Evolutionary conservation across 2,113 vertebrate genomes (phyloP), one percentile per base, ranked within the genome.

Genomic region (Chunga burmeisteri): DNA sequence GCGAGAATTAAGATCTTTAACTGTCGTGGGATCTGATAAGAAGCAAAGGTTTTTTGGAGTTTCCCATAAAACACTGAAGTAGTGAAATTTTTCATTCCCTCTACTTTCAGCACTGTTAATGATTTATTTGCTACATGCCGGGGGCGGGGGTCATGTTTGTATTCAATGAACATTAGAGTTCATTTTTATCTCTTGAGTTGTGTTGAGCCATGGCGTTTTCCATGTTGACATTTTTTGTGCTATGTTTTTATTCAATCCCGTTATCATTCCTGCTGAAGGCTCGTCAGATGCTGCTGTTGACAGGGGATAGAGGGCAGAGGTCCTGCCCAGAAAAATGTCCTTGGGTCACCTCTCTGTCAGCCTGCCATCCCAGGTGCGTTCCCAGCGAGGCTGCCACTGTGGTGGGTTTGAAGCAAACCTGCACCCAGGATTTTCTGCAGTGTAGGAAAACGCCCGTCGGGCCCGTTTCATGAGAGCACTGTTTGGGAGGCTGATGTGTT

Each of bases 71-170:
- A 53, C 23, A 30, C 11, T 61, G 42, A 72, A 25, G 14, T 18
- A 73, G 40, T 59, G 30, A 13, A 96, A 94, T 96, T 81, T 96
- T 96, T 66, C 53, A 61, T 94, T 94, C 75, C 42, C 38, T 90
- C 90, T 74, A 78, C 72, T 90, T 59, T 70, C 81, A 30, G 49
- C 56, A 46, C 47, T 63, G 32, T 74, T 85, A 71, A 47, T 68
- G 18, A 66, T 90, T 74, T 75, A 47, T 88, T 86, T 78, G 46
- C 56, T 75, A 6, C 21, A 13, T 32, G 40, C 27, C 6, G 77
- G 8, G 77, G 8, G 40, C 25, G 42, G 6, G 25, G 44, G 53
- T 20, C 61, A 18, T 56, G 32, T 65, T 77, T 62, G 25, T 25
- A 36, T 47, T 81, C 36, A 74, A 5, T 56, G 27, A 81, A 62